Base-by-base conservation (phyloP, 2,113 vertebrate species). In the Clarias magur region DNA sequence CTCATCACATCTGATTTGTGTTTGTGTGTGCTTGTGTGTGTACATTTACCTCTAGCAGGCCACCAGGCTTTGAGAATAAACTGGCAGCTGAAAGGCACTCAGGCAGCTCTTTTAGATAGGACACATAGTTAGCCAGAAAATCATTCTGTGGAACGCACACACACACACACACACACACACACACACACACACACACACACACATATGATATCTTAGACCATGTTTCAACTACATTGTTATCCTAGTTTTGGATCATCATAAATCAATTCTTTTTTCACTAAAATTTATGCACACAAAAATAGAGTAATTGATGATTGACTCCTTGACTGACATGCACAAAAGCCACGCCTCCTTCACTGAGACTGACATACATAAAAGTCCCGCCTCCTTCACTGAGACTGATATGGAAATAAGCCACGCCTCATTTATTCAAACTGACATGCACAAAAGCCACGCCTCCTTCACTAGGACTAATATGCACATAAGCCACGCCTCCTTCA, bases 91-190 rank as follows among this genome's bases (percentile, higher is more conserved):
- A 96, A 86, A 99, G 95, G 91, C 97, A 99, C 90, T 99, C 97
- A 9, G 98, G 98, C 42, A 99, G 94, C 89, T 99, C 98, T 92
- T 96, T 97, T 91, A 99, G 93, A 91, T 98, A 99, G 57, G 97
- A 97, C 88, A 97, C 95, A 0, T 99, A 99, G 89, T 97, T 97
- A 90, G 98, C 97, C 94, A 99, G 93, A 93, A 99, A 99, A 85
- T 98, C 97, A 87, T 97, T 97, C 98, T 99, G 93, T 75, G 88
- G 88, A 93, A 67, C 38, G 85, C 23, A 83, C 56, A 83, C 62
- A 86, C 70, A 42, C 25, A 67, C 63, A 65, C 25, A 65, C 63
- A 65, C 25, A n/a, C 10, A n/a, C 63, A 59, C 57, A 48, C 42
- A 48, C 60, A 25, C 60, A 25, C 60, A 17, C 1, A 1, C 9